A percentile compares a stretch with the other conserved stretches of the same genome.
phyloP scores from a whole-genome alignment of 2,113 vertebrate species.

The Nymphicus hollandicus region DNA sequence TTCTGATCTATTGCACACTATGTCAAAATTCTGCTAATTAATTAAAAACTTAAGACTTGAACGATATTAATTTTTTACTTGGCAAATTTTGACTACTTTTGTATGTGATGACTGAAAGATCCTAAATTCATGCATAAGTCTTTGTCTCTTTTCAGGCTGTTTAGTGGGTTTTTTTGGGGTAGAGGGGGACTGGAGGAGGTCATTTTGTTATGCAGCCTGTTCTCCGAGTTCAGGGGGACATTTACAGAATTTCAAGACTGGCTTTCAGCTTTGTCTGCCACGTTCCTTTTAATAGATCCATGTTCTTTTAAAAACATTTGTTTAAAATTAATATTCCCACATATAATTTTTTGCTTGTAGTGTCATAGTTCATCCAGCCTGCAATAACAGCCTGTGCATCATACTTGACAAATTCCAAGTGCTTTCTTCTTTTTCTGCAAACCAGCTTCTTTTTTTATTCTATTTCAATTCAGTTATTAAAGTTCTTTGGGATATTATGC shows the following conservation, averaged over 20 bases:
- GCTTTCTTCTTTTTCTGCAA: background rate
- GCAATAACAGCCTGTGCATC: background rate
- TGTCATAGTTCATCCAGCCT: background rate
- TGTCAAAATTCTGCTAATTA: background rate
- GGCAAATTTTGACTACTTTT: background rate
- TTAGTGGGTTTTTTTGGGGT: fast-evolving
- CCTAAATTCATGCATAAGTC: background rate
- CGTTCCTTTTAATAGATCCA: fast-evolving
- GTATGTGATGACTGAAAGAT: background rate
- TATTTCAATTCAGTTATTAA: background rate
- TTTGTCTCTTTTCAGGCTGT: background rate
- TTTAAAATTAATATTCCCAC: background rate
- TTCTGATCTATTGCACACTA: background rate
- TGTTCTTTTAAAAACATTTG: background rate
- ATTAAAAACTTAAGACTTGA: background rate
- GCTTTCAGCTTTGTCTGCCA: background rate
- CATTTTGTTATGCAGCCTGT: background rate
- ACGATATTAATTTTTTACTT: background rate
- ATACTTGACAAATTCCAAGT: background rate
- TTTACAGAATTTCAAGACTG: background rate
- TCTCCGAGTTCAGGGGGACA: background rate
- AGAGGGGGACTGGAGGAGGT: fast-evolving
- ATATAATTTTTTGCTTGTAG: background rate
- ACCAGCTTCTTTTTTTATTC: background rate
- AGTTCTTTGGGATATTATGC: background rate